phyloP scores from a whole-genome alignment of 2,888 invertebrate genomes.

The Allygus modestus region DNA sequence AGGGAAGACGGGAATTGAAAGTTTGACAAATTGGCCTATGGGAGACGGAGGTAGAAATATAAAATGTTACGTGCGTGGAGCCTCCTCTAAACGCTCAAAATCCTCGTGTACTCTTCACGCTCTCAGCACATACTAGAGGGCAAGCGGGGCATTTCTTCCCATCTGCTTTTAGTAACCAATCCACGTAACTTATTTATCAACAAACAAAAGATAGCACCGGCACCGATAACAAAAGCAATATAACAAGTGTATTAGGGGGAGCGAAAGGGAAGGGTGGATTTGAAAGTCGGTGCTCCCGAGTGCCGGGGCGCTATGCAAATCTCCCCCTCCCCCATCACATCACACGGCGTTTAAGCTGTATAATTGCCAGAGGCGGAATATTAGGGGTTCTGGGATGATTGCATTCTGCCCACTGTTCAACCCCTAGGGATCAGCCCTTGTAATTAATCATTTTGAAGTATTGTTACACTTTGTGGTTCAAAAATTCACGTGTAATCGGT shows the following conservation, averaged over 20 bases:
- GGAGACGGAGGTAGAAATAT: too few species aligned
- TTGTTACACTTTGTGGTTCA: not conserved
- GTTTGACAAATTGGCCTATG: too few species aligned
- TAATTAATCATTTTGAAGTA: constrained; percentile 3
- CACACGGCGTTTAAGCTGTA: constrained; percentile 21
- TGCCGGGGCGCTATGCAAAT: constrained; percentile 38
- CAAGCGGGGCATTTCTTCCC: not conserved
- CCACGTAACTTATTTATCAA: not conserved
- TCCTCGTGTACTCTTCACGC: too few species aligned
- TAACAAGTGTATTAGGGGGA: constrained; percentile 38
- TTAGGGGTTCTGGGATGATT: constrained; percentile 19
- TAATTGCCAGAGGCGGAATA: constrained; percentile 27
- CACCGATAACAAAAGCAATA: constrained; percentile 3
- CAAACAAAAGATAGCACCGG: not conserved
- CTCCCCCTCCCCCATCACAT: not conserved
- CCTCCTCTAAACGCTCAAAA: too few species aligned
- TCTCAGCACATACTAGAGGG: not conserved
- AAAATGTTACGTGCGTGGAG: too few species aligned
- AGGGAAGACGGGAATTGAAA: too few species aligned
- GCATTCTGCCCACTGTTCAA: not conserved
- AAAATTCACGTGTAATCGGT: not conserved
- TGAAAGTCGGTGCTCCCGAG: not conserved
- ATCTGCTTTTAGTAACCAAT: not conserved
- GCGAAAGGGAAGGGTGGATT: not conserved
- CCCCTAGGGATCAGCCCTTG: not conserved